Conservation (phyloP, 1,140 invertebrate genomes). For the Melitaea cinxia region DNA sequence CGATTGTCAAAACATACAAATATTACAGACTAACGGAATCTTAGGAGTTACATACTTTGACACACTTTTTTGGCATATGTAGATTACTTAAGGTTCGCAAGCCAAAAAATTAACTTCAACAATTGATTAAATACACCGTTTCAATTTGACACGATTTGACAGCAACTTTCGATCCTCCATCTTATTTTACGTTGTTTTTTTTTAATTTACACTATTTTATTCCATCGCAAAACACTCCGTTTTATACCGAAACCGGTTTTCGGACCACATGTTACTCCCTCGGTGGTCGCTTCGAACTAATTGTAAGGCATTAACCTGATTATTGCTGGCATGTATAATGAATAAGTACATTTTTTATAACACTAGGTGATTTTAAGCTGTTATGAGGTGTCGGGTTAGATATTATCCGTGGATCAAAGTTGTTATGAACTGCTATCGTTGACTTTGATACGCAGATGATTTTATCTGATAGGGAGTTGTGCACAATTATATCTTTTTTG, state of each 20-base stretch:
- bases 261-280: conserved; percentile 46
- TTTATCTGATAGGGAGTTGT: background rate
- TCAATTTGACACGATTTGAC: conserved; percentile 9
- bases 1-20: no score
- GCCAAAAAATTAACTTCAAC: background rate
- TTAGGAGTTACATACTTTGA: no score
- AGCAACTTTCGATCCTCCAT: conserved; percentile 6
- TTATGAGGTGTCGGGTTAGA: conserved; percentile 17
- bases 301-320: conserved; percentile 62
- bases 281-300: conserved; percentile 67
- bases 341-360: conserved; percentile 28
- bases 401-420: conserved; percentile 13
- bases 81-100: no score
- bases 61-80: no score
- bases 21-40: no score
- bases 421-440: conserved; percentile 17
- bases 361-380: conserved; percentile 2
- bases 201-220: conserved; percentile 34
- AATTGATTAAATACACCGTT: background rate
- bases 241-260: conserved; percentile 47
- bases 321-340: conserved; percentile 38
- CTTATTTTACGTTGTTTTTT: conserved; percentile 22
- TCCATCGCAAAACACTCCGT: conserved; percentile 24
- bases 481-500: background rate
- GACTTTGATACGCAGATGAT: background rate